Evolutionary conservation across 64 coral and sea anemone species (phyloP), one percentile per base, ranked within the genome.

Genomic region (Stylophora pistillata): DNA sequence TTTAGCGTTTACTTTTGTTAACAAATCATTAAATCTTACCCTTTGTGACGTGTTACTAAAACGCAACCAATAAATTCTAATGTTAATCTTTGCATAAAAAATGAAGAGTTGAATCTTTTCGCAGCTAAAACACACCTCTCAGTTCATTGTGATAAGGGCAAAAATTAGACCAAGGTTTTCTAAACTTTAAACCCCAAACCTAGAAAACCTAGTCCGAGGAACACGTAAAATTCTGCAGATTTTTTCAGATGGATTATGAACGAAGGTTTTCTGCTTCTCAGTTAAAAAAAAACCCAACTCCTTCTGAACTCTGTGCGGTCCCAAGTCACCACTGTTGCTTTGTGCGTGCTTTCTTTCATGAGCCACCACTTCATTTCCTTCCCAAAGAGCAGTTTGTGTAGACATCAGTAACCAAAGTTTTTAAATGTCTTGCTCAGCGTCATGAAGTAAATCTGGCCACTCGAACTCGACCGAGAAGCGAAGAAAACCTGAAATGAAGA

Each of bases 361-460:
- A 66, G 20, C n/a, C 26, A 21, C 25, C 23, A 25, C 23, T n/a
- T 23, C 52, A 41, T 18, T 75, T 33, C 73, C 73, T 47, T 52
- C 10, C 18, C 73, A 18, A 20, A 41, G 29, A 37, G 33, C 15
- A 47, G 73, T 81, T 64, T 30, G 31, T 66, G 20, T 68, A 28
- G 4, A 17, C 4, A 60, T 94, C 34, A 99, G 83, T 95, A 99
- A 56, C 79, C 90, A 75, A 99, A 99, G 78, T 99, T 99, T 78
- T 99, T 99, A 85, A 99, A 99, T 5, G 89, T 90, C 77, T 99
- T 99, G 64, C 97, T 99, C 13, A 99, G 88, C 26, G 97, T 99
- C 93, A 99, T 89, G 78, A 95, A 99, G 84, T 99, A 99, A 33
- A 99, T 92, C 78, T 99, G 97, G 21, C 93, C 93, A 58, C 97